These are phyloP conservation scores for Cheiracanthium punctorium DNA, from an alignment of 2,888 invertebrate species.

Conservation along the genomic window DNA sequence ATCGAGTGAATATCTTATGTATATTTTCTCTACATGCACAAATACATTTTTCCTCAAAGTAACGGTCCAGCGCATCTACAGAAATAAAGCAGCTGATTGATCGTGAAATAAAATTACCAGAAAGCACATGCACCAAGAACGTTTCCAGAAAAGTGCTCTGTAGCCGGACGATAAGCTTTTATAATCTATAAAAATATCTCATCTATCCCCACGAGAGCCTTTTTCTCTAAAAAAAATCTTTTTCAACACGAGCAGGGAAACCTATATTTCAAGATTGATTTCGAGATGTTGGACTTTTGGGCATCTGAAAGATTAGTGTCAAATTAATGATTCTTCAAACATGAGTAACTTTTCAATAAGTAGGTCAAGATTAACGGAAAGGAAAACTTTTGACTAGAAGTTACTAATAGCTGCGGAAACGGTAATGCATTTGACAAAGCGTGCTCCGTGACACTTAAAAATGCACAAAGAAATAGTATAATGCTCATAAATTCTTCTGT, in stretches of 20 bases:
- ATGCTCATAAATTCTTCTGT: too few species aligned
- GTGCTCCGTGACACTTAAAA: too few species aligned
- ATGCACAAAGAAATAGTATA: too few species aligned
- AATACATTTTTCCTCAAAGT: too few species aligned
- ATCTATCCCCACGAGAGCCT: not conserved
- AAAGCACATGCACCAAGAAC: not conserved
- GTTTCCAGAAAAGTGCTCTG: not conserved
- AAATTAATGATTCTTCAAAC: not conserved
- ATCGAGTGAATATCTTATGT: too few species aligned
- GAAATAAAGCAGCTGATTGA: not conserved
- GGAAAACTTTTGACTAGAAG: too few species aligned
- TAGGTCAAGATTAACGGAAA: not conserved
- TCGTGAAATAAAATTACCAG: not conserved
- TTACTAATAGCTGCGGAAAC: too few species aligned
- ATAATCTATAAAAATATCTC: not conserved
- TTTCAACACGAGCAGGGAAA: not conserved
- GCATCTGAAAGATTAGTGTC: not conserved
- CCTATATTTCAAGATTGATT: not conserved
- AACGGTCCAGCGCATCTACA: too few species aligned
- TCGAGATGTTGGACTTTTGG: not conserved
- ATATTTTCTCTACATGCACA: too few species aligned
- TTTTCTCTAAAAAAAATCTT: constrained; percentile 2
- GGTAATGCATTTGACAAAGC: too few species aligned
- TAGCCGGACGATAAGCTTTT: not conserved
- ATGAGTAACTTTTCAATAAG: not conserved